Evolutionary conservation across 2,113 vertebrate genomes (phyloP).

Genomic region (Uria lomvia): DNA sequence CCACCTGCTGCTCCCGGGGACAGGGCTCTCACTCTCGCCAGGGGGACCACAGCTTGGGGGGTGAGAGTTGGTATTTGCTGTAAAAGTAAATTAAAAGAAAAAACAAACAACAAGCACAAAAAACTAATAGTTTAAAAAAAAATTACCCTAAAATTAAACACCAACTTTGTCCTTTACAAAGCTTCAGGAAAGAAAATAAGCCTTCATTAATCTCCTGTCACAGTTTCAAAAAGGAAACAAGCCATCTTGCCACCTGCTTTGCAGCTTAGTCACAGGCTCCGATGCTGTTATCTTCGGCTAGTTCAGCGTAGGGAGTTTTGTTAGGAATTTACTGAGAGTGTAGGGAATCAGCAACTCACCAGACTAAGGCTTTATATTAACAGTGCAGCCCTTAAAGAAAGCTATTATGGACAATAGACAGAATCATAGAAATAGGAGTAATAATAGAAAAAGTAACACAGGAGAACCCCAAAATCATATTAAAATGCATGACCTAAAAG

Average conservation of each 20-base stretch:
- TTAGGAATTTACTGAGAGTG: neutral
- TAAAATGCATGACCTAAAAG: neutral
- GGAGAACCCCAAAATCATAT: neutral
- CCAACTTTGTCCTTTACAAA: neutral
- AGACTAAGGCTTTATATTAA: neutral
- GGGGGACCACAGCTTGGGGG: neutral
- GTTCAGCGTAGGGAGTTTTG: neutral
- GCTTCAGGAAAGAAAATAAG: neutral
- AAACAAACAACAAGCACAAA: neutral
- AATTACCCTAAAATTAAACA: neutral
- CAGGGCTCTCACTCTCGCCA: neutral
- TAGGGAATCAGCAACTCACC: neutral
- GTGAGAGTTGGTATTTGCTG: neutral
- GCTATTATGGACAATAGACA: neutral
- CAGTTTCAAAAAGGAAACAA: neutral
- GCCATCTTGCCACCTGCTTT: neutral
- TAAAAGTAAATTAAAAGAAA: neutral
- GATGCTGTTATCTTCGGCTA: neutral
- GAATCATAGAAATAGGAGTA: neutral
- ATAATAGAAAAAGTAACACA: neutral
- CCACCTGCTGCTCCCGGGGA: constrained; percentile 34
- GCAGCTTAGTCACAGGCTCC: neutral
- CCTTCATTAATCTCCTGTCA: neutral
- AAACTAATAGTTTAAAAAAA: neutral
- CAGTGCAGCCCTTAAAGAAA: neutral